phyloP scores from a whole-genome alignment of 2,888 invertebrate genomes.

The Eristalinus aeneus region DNA sequence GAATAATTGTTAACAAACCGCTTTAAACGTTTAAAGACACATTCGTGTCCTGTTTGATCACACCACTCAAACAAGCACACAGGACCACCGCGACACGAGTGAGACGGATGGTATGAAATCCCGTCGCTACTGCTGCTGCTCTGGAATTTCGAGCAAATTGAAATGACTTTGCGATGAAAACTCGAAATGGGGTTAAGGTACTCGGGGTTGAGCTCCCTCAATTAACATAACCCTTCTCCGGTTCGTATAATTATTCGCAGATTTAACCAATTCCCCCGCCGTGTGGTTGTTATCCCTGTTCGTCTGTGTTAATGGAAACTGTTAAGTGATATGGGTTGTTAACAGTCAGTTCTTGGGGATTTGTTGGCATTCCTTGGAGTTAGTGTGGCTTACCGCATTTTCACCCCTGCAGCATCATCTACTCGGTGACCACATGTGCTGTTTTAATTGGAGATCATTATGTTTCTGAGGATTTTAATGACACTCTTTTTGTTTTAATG shows the following conservation, averaged over 20 bases:
- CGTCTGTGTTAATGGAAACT: constrained; percentile 60
- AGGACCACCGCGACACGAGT: not conserved
- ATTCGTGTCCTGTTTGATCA: constrained; percentile 44
- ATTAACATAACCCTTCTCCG: constrained; percentile 68
- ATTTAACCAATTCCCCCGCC: constrained; percentile 66
- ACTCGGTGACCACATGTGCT: not conserved
- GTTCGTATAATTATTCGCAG: constrained; percentile 68
- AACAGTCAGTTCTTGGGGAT: constrained; percentile 35
- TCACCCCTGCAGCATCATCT: not conserved
- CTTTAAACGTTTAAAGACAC: constrained; percentile 68
- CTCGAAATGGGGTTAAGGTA: constrained; percentile 67
- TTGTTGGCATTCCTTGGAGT: not conserved
- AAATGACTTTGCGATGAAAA: constrained; percentile 45
- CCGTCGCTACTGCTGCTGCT: constrained; percentile 46
- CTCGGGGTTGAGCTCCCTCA: constrained; percentile 58
- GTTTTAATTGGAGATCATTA: not conserved
- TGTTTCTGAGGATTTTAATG: not conserved
- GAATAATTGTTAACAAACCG: constrained; percentile 71
- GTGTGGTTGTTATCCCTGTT: constrained; percentile 62
- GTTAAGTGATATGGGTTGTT: constrained; percentile 67
- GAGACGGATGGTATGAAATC: constrained; percentile 41
- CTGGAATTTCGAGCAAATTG: constrained; percentile 52
- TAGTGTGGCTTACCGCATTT: not conserved
- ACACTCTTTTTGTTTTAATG: not conserved
- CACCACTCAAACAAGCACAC: not conserved